Evolutionary conservation across 2,797 vertebrate species (phyloP).

Genomic region (Anas capensis): DNA sequence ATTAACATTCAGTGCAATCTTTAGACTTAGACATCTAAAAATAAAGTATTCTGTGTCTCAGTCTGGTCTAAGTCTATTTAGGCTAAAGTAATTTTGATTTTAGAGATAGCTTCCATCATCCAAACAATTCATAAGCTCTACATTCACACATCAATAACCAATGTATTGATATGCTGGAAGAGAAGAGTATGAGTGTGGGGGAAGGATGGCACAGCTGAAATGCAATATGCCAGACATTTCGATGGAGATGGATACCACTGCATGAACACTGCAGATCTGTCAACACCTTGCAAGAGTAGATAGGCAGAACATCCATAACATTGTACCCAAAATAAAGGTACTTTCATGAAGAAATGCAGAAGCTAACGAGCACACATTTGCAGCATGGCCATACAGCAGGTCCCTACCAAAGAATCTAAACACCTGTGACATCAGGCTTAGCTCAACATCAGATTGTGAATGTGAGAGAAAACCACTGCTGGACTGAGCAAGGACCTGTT

Average conservation of each 20-base stretch:
- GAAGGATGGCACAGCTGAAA: background rate
- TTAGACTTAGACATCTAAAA: background rate
- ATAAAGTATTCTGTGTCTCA: background rate
- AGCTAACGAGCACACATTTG: background rate
- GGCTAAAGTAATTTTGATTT: background rate
- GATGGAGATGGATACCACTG: background rate
- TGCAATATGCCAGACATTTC: background rate
- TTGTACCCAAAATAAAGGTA: background rate
- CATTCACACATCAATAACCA: background rate
- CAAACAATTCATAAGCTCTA: background rate
- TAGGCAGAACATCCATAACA: background rate
- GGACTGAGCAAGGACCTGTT: background rate
- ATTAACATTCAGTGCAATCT: background rate
- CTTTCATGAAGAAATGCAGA: background rate
- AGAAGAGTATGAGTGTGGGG: background rate
- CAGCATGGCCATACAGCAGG: background rate
- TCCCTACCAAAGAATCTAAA: background rate
- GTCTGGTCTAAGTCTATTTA: background rate
- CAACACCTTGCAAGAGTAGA: rapidly evolving
- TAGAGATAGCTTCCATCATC: background rate
- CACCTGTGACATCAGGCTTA: background rate
- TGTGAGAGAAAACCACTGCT: rapidly evolving
- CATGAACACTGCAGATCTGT: rapidly evolving
- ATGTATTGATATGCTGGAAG: background rate
- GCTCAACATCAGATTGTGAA: background rate